A percentile compares a stretch with the other conserved stretches of the same genome.
Evolutionary conservation across 1,140 invertebrate species (phyloP).

Genomic region (Plectrocnemia conspersa): DNA sequence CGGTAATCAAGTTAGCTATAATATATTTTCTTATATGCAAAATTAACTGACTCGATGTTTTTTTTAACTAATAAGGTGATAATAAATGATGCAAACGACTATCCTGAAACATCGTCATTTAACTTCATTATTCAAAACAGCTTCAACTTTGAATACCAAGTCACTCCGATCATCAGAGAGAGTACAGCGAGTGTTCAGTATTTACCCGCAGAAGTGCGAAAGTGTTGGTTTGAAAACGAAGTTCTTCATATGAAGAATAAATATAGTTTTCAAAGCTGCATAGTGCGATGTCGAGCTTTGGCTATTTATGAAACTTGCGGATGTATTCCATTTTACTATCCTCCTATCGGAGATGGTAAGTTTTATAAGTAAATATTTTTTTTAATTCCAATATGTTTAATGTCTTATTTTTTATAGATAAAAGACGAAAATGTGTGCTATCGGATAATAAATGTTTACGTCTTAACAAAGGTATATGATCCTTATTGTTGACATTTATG

Average conservation of each 20-base stretch:
- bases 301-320: conserved; percentile 11
- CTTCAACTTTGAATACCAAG: neutral
- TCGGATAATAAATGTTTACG: conserved; percentile 9
- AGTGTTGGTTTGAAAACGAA: conserved; percentile 14
- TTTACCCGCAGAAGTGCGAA: neutral
- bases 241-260: neutral
- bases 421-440: neutral
- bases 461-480: neutral
- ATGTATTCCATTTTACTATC: conserved; percentile 17
- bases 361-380: neutral
- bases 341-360: conserved; percentile 7
- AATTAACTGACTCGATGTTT: neutral
- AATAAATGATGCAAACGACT: conserved; percentile 1
- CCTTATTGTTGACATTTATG: neutral
- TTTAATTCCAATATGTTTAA: neutral
- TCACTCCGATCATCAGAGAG: neutral
- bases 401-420: neutral
- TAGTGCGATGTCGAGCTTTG: conserved; percentile 7
- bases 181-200: neutral
- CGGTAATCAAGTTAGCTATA: conserved; percentile 1
- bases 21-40: conserved; percentile 4
- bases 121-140: neutral
- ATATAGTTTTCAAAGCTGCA: conserved; percentile 12
- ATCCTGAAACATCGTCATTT: neutral
- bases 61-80: conserved; percentile 4